Evolutionary conservation across 2,888 invertebrate genomes (phyloP), one percentile per base, ranked within the genome.

Genomic region (Ophonus ardosiacus): DNA sequence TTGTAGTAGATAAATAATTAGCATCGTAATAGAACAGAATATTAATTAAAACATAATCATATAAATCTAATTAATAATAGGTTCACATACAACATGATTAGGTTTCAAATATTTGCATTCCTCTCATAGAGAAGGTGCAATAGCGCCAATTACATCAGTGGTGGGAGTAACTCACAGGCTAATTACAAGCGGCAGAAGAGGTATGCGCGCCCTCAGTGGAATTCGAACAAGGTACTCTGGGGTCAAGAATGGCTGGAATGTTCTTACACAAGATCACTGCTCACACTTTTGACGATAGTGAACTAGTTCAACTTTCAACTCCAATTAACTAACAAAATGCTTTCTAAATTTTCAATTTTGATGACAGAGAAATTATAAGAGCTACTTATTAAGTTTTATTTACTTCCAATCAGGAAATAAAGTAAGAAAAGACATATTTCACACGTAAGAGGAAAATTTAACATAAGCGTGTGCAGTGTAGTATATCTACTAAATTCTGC

Each of bases 11-110:
- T 74, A 21, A 40, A 18, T 74, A 74, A 74, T 74, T 74, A 74
- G 71, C 43, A 74, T 43, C 40, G 71, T 18, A 74, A 43, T 43
- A 74, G 40, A 74, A 43, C 71, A 51, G 71, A 74, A 74, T 74
- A 74, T 74, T 74, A 74, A 74, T 74, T 74, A 74, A 40, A 74
- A 43, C 38, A 43, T 74, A 43, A 43, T 74, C 40, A 18, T 21
- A 74, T 18, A 43, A 40, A 74, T 43, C 71, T 40, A 74, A 74
- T 74, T 43, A 74, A 74, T 43, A 18, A 74, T 17, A 17, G 24
- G 40, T 74, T 43, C 43, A 43, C 43, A 74, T 74, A 13, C 18
- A 43, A 40, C 43, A 18, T 51, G 43, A 74, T 74, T 74, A 74
- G 18, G n/a, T 68, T 74, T 68, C 38, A 38, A 63, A 63, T 63